Evolutionary conservation across 2,888 invertebrate species (phyloP), one percentile per base, ranked within the genome.

Genomic region (Ornithoptera priamus): DNA sequence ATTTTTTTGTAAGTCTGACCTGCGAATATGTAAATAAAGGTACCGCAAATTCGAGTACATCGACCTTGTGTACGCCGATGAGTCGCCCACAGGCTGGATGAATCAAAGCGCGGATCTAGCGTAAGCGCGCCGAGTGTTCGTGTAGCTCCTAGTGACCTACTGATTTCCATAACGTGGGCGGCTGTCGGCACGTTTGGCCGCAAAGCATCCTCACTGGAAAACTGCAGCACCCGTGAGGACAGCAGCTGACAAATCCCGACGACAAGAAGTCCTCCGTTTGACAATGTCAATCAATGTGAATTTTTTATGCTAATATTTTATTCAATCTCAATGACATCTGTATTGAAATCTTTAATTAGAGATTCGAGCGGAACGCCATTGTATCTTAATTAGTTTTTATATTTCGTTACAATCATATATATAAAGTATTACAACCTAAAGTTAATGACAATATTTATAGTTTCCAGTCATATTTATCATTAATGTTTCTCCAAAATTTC

Each of bases 11-110:
- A 76, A 80, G 84, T 87, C 86, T 87, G 87, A 84, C 83, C 84
- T 79, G 81, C 75, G 78, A 76, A 85, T 90, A 88, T 89, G 90
- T 88, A 89, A 92, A 92, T 90, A 86, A 82, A 86, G 84, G 87
- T 88, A 87, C 88, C 87, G 90, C 89, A 89, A 90, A 87, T 86
- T 85, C 75, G 89, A 89, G 92, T 90, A 87, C 92, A 83, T 88
- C 87, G 89, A 92, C 91, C 91, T 92, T 90, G 87, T 78, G 78
- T 76, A 66, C 73, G 75, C 72, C 75, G 73, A 74, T 68, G 72
- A 69, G 77, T 83, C 90, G 89, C 90, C 89, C 89, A 90, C 90
- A 76, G 75, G 61, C 73, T 66, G 73, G 79, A 83, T 89, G 88
- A 89, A 87, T 89, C 89, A 88, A 88, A 85, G 79, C 79, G 71